Evolutionary conservation across 2,797 vertebrate species (phyloP).

Genomic region (Clamator glandarius): DNA sequence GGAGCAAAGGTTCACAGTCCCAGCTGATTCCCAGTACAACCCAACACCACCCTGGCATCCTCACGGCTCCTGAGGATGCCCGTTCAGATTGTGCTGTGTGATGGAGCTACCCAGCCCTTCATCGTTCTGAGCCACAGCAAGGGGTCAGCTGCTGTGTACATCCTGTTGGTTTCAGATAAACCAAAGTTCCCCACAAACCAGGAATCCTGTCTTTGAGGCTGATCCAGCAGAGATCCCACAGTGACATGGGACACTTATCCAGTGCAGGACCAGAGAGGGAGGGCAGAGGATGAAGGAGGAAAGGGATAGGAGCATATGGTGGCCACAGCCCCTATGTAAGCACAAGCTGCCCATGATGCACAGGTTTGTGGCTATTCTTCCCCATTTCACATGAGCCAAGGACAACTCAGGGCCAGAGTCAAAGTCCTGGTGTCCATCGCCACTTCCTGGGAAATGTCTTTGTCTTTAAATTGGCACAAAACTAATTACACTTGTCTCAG

Average conservation of each 20-base stretch:
- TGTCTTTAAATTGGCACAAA: background rate
- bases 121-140: background rate
- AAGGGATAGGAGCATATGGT: background rate
- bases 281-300: background rate
- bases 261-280: background rate
- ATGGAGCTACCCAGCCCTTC: background rate
- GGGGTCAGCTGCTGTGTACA: background rate
- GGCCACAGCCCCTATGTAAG: background rate
- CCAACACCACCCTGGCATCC: background rate
- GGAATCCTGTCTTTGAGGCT: background rate
- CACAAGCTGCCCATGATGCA: background rate
- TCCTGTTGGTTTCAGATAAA: background rate
- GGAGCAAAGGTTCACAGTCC: background rate
- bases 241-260: rapidly evolving
- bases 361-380: background rate
- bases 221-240: background rate
- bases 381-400: background rate
- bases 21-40: background rate
- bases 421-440: background rate
- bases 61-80: background rate
- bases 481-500: background rate
- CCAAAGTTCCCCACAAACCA: background rate
- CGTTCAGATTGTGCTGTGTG: background rate
- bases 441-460: background rate
- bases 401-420: background rate